A percentile compares a stretch with the other conserved stretches of the same genome.
Conservation (phyloP, 2,888 invertebrate species). For the Mylabris sibirica region DNA sequence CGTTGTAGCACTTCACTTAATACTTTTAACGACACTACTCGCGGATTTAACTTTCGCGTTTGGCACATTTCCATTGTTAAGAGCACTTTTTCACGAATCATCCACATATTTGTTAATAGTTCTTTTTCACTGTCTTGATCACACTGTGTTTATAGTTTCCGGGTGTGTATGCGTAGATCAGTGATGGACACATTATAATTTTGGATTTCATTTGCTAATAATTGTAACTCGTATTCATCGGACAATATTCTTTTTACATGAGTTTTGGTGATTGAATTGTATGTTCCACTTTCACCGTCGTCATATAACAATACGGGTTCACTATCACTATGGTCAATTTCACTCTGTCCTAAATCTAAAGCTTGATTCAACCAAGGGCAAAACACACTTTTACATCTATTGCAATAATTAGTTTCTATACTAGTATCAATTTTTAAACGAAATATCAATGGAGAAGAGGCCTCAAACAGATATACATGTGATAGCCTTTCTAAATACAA, state of each 20-base stretch:
- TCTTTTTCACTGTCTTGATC: too few relatives aligned
- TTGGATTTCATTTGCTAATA: not conserved
- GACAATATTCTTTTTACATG: not conserved
- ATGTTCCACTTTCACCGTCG: not conserved
- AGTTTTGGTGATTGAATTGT: not conserved
- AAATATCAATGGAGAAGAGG: not conserved
- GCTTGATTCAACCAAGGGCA: not conserved
- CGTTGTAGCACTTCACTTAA: not conserved
- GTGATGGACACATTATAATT: not conserved
- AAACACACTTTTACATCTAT: not conserved
- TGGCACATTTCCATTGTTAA: not conserved
- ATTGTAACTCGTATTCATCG: not conserved
- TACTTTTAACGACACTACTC: not conserved
- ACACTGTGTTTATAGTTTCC: not conserved
- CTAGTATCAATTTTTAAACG: not conserved
- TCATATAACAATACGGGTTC: not conserved
- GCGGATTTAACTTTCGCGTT: not conserved
- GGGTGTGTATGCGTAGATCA: not conserved
- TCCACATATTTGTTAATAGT: not conserved
- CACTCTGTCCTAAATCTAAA: not conserved
- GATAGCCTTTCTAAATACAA: not conserved
- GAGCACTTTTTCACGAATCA: not conserved
- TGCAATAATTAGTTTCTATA: not conserved
- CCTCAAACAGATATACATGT: constrained; percentile 4
- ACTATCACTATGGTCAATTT: not conserved